Percentiles rank a stretch among this genome's conserved stretches.
Conservation (phyloP, 2,113 vertebrate genomes). For the Charina bottae region DNA sequence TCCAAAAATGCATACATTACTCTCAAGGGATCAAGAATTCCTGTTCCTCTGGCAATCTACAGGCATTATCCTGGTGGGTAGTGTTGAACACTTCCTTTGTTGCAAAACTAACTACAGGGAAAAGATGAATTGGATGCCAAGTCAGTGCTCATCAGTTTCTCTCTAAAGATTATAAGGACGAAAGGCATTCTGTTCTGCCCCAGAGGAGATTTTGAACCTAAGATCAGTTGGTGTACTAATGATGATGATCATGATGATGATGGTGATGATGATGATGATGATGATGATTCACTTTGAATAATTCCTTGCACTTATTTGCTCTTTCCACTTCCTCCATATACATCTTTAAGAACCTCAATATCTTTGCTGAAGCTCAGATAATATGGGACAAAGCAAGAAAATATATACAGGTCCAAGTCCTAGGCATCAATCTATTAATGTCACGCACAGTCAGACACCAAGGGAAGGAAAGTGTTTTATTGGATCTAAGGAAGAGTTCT, state of each 20-base stretch:
- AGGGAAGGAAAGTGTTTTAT: constrained; percentile 44
- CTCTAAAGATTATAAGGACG: background rate
- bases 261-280: background rate
- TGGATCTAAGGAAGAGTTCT: constrained; percentile 39
- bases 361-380: constrained; percentile 25
- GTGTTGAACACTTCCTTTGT: no score
- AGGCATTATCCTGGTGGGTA: no score
- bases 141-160: background rate
- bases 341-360: constrained; percentile 33
- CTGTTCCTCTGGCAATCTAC: no score
- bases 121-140: background rate
- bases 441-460: constrained; percentile 18
- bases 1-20: no score
- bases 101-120: background rate
- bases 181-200: background rate
- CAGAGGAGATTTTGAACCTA: background rate
- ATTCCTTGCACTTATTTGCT: background rate
- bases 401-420: constrained; percentile 4
- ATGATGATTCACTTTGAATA: background rate
- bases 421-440: constrained; percentile 21
- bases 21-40: no score
- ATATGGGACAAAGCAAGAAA: constrained; percentile 26
- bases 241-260: background rate
- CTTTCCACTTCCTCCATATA: constrained; percentile 8
- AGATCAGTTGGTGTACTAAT: background rate